Evolutionary conservation across 1,140 invertebrate genomes (phyloP).

Genomic region (Forficula auricularia): DNA sequence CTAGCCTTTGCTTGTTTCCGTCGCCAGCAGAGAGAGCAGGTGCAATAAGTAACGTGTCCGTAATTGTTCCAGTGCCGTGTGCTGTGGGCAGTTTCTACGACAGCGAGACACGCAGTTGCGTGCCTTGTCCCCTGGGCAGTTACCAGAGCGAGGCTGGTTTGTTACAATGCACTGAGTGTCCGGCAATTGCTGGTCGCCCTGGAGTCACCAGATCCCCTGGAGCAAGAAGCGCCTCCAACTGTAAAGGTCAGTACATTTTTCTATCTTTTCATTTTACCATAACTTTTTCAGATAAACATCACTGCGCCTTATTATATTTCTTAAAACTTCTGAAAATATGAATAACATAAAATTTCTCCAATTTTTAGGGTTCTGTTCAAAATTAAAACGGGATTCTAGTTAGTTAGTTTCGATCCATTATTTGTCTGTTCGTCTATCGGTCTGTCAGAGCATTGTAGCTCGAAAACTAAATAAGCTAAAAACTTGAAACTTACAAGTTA

Average conservation of each 20-base stretch:
- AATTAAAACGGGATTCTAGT: too few species aligned
- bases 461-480: too few species aligned
- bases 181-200: conserved; percentile 63
- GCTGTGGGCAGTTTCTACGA: conserved; percentile 81
- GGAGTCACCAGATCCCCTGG: conserved; percentile 73
- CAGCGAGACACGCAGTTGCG: conserved; percentile 51
- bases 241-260: conserved; percentile 49
- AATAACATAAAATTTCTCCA: neutral
- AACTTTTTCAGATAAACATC: neutral
- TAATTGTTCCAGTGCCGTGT: conserved; percentile 73
- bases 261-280: neutral
- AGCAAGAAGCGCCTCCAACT: conserved; percentile 70
- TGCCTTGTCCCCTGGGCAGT: conserved; percentile 68
- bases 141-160: conserved; percentile 91
- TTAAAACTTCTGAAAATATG: conserved; percentile 1
- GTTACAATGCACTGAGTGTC: conserved; percentile 70
- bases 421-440: too few species aligned
- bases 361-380: too few species aligned
- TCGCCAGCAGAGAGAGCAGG: too few species aligned
- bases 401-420: too few species aligned
- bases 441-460: too few species aligned
- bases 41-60: too few species aligned
- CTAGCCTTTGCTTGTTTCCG: too few species aligned
- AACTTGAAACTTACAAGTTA: too few species aligned
- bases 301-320: too few species aligned